Base-by-base conservation (phyloP, 2,888 invertebrate genomes). In the Lepidochrysops patricia region DNA sequence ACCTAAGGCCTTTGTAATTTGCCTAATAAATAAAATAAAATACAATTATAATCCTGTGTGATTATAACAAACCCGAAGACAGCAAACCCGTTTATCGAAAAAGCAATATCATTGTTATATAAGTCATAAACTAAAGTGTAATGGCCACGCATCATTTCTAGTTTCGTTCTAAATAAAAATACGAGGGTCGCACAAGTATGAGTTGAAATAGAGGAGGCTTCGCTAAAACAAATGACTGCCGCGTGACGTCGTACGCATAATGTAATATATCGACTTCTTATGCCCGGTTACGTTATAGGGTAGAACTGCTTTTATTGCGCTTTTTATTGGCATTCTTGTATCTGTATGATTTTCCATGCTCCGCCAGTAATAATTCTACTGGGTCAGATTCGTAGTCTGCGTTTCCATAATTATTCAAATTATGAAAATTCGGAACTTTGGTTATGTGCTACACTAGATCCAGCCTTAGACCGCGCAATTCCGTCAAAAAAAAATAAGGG, bases 241-340 rank as follows among this genome's bases (percentile, higher is more conserved):
- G 63, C 64, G 64, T 66, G 66, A 60, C 35, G 25, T 23, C 34
- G 12, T 58, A 57, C 61, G 60, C 54, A 48, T 62, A 64, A 60
- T 32, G 54, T 54, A 29, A 54, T 54, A 29, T 54, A 25, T n/a
- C 25, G 35, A 23, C 19, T 32, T 52, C 27, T 26, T 32, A 52
- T 29, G 7, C 29, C 29, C 26, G 49, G 23, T 43, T 23, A 19
- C 50, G 9, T 26, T 50, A 50, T 12, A 50, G 26, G 25, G n/a
- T 12, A 50, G 26, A 50, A 26, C 26, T 13, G 50, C 26, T 50
- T 50, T 50, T 54, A 54, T 54, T 29, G 27, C 15, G 19, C 12
- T 54, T 32, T 52, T 29, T 32, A 29, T 54, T 15, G 15, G 9
- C 3, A 27, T 52, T 52, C 7, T 27, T 52, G 52, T 13, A 6